Percentiles rank a stretch among this genome's conserved stretches.
Evolutionary conservation across 2,113 vertebrate genomes (phyloP).

Genomic region (Oryzias curvinotus): DNA sequence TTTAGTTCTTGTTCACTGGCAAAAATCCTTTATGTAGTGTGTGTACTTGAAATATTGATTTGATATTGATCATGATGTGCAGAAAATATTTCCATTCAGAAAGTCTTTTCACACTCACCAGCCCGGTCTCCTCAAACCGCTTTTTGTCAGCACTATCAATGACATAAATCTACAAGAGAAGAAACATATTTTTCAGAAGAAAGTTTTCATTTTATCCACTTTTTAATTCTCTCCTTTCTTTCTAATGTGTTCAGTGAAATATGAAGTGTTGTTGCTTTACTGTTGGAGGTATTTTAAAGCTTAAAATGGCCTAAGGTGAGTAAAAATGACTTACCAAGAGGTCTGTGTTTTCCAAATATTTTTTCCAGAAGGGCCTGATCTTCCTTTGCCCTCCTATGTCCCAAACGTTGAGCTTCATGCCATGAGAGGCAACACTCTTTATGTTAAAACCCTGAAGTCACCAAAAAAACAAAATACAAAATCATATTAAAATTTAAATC

Average conservation of each 20-base stretch:
- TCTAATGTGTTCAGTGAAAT: neutral
- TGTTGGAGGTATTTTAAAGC: too few relatives aligned
- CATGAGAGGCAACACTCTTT: conserved; percentile 84
- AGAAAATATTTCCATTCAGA: neutral
- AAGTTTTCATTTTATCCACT: neutral
- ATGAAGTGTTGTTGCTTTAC: too few relatives aligned
- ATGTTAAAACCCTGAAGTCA: conserved; percentile 84
- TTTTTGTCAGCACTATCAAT: conserved; percentile 91
- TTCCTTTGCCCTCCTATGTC: conserved; percentile 87
- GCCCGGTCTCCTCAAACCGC: conserved; percentile 87
- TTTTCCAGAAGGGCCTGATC: conserved; percentile 85
- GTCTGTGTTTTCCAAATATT: conserved; percentile 86
- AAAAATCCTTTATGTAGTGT: too few relatives aligned
- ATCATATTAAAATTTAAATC: conserved; percentile 2
- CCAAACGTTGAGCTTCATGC: conserved; percentile 87
- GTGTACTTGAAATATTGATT: neutral
- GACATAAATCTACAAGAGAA: conserved; percentile 83
- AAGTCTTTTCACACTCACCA: conserved; percentile 73
- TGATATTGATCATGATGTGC: neutral
- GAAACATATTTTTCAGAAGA: neutral
- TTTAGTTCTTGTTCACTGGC: too few relatives aligned
- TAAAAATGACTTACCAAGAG: conserved; percentile 77
- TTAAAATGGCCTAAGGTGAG: neutral
- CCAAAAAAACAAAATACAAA: neutral
- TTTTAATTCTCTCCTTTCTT: neutral